Evolutionary conservation across 2,113 vertebrate species (phyloP).

Genomic region (Arenaria interpres): DNA sequence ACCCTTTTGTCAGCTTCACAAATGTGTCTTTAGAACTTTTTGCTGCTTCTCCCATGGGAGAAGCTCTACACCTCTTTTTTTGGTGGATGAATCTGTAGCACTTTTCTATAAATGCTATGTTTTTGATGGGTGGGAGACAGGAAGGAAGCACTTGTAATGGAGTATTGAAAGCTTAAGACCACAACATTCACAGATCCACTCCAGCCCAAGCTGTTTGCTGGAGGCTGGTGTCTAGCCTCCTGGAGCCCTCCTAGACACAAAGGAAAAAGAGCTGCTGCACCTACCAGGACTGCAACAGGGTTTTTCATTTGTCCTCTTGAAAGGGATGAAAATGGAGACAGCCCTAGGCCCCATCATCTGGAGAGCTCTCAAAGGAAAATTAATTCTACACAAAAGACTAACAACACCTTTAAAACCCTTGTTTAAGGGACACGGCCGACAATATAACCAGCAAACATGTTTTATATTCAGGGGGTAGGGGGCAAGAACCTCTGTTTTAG

Average conservation of each 20-base stretch:
- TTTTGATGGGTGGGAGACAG: not conserved
- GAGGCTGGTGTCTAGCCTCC: not conserved
- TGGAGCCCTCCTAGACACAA: not conserved
- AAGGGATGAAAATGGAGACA: not conserved
- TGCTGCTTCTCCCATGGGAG: not conserved
- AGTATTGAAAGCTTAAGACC: not conserved
- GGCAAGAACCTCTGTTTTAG: not conserved
- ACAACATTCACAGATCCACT: not conserved
- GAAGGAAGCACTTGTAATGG: not conserved
- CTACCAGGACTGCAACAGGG: not conserved
- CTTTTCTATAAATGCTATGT: not conserved
- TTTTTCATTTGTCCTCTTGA: not conserved
- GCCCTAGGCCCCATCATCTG: not conserved
- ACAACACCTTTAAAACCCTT: not conserved
- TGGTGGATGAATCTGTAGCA: not conserved
- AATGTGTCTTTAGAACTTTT: not conserved
- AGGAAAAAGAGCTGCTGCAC: not conserved
- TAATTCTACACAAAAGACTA: not conserved
- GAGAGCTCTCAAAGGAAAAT: not conserved
- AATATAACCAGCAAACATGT: not conserved
- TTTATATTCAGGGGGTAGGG: not conserved
- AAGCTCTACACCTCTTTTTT: not conserved
- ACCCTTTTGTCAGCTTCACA: not conserved
- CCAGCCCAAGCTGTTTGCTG: not conserved
- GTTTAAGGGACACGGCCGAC: not conserved